phyloP scores from a whole-genome alignment of 2,797 vertebrate genomes.

The Ceryle rudis region DNA sequence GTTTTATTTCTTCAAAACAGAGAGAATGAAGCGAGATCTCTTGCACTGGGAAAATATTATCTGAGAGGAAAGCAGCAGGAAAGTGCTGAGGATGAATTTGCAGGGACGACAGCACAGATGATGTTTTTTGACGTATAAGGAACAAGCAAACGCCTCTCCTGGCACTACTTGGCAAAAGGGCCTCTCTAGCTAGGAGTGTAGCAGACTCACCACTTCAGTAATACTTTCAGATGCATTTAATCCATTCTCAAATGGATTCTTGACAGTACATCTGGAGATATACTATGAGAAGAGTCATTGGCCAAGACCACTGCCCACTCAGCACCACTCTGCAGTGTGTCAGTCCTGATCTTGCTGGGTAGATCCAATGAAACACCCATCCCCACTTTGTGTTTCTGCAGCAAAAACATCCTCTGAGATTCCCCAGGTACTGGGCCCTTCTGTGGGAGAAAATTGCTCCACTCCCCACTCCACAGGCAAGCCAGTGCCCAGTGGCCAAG shows the following conservation, averaged over 20 bases:
- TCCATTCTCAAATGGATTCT: not conserved
- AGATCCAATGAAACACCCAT: not conserved
- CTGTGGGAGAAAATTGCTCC: not conserved
- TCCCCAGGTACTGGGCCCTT: not conserved
- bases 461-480: not conserved
- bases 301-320: not conserved
- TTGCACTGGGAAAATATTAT: not conserved
- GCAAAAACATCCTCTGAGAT: not conserved
- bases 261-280: not conserved
- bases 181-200: not conserved
- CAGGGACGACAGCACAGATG: not conserved
- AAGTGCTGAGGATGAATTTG: slow-evolving; percentile 2
- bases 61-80: not conserved
- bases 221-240: not conserved
- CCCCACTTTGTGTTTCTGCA: not conserved
- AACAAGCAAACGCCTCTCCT: not conserved
- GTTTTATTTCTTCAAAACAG: not conserved
- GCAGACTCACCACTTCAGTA: not conserved
- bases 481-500: not conserved
- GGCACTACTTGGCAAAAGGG: not conserved
- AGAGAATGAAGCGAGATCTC: not conserved
- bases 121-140: not conserved
- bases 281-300: not conserved
- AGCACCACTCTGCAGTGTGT: not conserved
- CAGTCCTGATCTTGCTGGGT: not conserved